Evolutionary conservation across 2,888 invertebrate species (phyloP).

Genomic region (Drosophila nr. medialis): DNA sequence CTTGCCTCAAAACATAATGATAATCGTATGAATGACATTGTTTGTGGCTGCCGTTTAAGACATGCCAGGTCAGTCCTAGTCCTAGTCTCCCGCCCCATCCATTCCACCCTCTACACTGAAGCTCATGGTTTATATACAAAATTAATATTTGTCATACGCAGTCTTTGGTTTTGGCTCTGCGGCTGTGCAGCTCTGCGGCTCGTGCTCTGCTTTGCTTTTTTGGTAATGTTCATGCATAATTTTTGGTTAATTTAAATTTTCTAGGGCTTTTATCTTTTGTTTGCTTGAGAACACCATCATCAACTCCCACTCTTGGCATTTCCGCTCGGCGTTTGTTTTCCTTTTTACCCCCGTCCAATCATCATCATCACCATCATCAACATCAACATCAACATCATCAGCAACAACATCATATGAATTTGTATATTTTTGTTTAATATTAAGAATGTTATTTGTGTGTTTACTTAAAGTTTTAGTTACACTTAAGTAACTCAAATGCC

Average conservation of each 20-base stretch:
- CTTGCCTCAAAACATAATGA: slow-evolving; percentile 59
- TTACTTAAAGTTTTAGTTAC: slow-evolving; percentile 80
- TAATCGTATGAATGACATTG: slow-evolving; percentile 79
- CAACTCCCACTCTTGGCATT: slow-evolving; percentile 26
- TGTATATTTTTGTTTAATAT: slow-evolving; percentile 80
- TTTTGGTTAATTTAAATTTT: slow-evolving; percentile 82
- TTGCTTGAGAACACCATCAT: slow-evolving; percentile 49
- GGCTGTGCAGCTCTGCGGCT: neutral
- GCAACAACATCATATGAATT: slow-evolving; percentile 43
- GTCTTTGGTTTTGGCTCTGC: slow-evolving; percentile 25
- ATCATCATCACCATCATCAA: slow-evolving; percentile 15
- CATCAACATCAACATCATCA: slow-evolving; percentile 11
- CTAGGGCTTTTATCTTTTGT: slow-evolving; percentile 77
- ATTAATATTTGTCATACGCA: slow-evolving; percentile 78
- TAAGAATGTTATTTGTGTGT: slow-evolving; percentile 81
- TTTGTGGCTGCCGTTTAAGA: slow-evolving; percentile 70
- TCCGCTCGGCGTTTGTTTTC: slow-evolving; percentile 62
- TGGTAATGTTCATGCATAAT: slow-evolving; percentile 82
- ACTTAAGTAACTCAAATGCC: slow-evolving; percentile 78
- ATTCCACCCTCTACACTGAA: neutral
- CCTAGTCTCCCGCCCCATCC: neutral
- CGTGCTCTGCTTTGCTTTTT: slow-evolving; percentile 19
- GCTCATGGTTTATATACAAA: slow-evolving; percentile 68
- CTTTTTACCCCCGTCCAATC: slow-evolving; percentile 38
- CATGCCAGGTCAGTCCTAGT: slow-evolving; percentile 49